Percentiles rank a stretch among this genome's conserved stretches.
Evolutionary conservation across 2,113 vertebrate genomes (phyloP).

Genomic region (Apodemus speciosus): DNA sequence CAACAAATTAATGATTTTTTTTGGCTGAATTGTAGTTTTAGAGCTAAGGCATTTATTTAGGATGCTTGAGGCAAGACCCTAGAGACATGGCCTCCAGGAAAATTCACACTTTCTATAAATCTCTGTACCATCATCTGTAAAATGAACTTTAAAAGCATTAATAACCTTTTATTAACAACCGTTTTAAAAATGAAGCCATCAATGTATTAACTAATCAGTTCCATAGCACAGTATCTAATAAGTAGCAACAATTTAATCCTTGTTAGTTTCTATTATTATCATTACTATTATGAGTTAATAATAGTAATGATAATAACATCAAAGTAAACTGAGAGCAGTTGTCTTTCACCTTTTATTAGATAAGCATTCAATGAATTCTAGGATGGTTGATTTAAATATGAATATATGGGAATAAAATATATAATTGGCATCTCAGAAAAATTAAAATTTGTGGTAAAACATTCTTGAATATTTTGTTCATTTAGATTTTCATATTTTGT

Average conservation of each 20-base stretch:
- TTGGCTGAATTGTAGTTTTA: not conserved
- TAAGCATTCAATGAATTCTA: not conserved
- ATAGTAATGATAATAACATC: not conserved
- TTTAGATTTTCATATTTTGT: not conserved
- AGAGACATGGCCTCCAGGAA: not conserved
- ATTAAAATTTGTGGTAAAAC: not conserved
- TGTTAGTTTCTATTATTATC: not conserved
- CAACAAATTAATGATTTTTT: not conserved
- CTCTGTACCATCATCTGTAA: not conserved
- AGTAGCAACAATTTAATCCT: not conserved
- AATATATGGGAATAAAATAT: not conserved
- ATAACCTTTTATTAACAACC: not conserved
- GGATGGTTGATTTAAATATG: not conserved
- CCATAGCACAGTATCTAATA: not conserved
- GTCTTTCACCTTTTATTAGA: not conserved
- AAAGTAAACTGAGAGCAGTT: not conserved
- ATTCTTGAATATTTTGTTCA: not conserved
- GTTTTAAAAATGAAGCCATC: slow-evolving; percentile 20
- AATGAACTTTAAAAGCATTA: not conserved
- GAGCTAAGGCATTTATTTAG: not conserved
- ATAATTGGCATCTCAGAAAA: not conserved
- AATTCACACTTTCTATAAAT: not conserved
- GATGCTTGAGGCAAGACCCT: not conserved
- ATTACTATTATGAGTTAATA: not conserved
- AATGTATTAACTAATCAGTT: not conserved